Base-by-base conservation (phyloP, 2,797 vertebrate genomes). In the Lerista edwardsae region DNA sequence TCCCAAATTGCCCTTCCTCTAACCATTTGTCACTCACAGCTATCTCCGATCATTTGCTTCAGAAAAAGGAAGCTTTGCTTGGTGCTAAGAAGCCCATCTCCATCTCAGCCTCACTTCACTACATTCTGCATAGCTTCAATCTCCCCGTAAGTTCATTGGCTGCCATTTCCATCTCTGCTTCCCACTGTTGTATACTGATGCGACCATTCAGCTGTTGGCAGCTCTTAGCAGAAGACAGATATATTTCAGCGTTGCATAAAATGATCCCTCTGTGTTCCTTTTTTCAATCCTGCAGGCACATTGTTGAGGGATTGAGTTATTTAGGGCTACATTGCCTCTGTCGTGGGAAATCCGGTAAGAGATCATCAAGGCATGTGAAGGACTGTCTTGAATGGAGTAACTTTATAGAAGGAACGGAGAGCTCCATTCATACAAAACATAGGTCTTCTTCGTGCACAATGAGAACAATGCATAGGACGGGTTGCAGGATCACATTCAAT, bases 301-400 rank as follows among this genome's bases (percentile, higher is more conserved):
- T 57, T 82, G 80, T 29, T 83, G 75, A 41, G 57, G 61, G 41
- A 67, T 34, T 82, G 79, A 83, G 80, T 86, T 82, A 83, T 82
- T 83, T 79, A 68, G 75, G 75, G 80, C 80, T 64, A 4, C 9
- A 9, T 27, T 31, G 75, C 59, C 34, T 65, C 75, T 65, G 59
- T 75, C 47, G 15, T 72, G 36, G 59, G 69, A 86, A 79, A 86
- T 67, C 75, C 29, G 29, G 47, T 31, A 31, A 65, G 25, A 72
- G 61, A 51, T 39, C 55, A 62, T 25, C 12, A 69, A 81, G 65
- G 47, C 79, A 29, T 1, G n/a, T 55, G n/a, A 55, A 59, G 44
- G 36, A 9, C 11, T 3, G 2, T 55, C 31, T 39, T 23, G 9
- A 29, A 36, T 27, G 21, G 36, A 75, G 17, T 4, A 47, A 29